A percentile compares a stretch with the other conserved stretches of the same genome.
These are phyloP conservation scores for Glyphotaelius pellucidus DNA, from an alignment of 2,888 invertebrate genomes.

Conservation along the genomic window DNA sequence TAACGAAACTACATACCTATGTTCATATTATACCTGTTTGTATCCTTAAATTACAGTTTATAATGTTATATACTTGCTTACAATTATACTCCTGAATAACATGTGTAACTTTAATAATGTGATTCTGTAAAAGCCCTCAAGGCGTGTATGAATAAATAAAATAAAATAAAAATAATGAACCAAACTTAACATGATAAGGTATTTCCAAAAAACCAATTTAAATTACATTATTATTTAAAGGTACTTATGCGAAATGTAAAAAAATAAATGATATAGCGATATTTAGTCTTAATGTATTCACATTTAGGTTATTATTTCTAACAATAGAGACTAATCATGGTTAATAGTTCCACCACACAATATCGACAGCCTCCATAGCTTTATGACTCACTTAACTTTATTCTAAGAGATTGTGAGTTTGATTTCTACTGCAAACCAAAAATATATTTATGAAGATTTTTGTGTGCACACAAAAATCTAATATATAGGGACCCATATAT, in stretches of 20 bases:
- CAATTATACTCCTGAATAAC: no score
- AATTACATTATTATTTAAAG: neutral
- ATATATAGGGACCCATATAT: no score
- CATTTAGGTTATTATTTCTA: neutral
- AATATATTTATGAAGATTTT: neutral
- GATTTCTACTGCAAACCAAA: neutral
- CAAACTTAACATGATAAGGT: neutral
- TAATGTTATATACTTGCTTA: no score
- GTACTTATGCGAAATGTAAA: neutral
- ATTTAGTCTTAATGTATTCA: neutral
- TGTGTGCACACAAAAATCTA: no score
- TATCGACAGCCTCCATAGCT: neutral
- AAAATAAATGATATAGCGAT: neutral
- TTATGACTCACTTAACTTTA: neutral
- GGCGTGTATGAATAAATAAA: no score
- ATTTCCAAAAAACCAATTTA: no score
- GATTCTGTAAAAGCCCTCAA: no score
- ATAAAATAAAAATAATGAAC: no score
- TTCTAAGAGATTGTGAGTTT: neutral
- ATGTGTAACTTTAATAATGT: no score
- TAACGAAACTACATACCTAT: no score
- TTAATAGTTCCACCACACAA: conserved; percentile 2
- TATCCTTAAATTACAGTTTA: no score
- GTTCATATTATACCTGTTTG: no score
- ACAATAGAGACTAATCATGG: neutral